Evolutionary conservation across 1,140 invertebrate genomes (phyloP), one percentile per base, ranked within the genome.

Genomic region (Odontomachus brunneus): DNA sequence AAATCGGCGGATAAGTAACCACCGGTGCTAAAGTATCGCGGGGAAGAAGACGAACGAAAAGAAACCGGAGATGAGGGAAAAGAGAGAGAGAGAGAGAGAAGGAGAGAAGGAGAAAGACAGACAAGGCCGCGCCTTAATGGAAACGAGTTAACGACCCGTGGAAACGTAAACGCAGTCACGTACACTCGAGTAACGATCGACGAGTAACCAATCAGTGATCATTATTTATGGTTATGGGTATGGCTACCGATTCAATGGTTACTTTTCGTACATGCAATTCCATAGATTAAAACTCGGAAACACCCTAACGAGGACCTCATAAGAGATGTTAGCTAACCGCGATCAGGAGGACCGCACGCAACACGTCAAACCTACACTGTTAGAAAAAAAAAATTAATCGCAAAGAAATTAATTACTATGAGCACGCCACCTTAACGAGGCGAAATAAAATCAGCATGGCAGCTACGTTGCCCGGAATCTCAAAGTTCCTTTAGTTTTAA

Each of bases 131-230:
- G 88, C 91, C 90, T 92, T 93, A 92, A 93, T 92, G 89, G 89
- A 92, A 92, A 92, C 91, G 87, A 92, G 90, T 91, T 92, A 92
- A 92, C 89, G 92, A 92, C 88, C 91, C 91, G 86, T 92, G 89
- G 89, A 91, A 91, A 90, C 89, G 91, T 91, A 93, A 92, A 91
- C 88, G 89, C 90, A 92, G 91, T 92, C 92, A 93, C 90, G 91
- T 93, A 92, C 89, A 88, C 87, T 86, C 85, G 83, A 82, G 87
- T 91, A 92, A 93, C 90, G 92, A 92, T 92, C 91, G 87, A 91
- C 91, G 86, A 92, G 90, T 91, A 91, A 92, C 90, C 91, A 91
- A 93, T 92, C 92, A 92, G 89, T 88, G 86, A 84, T 90, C 91
- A 93, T 93, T 92, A 92, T 90, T 92, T 87, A 89, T 85, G 73